Evolutionary conservation across 2,797 vertebrate genomes (phyloP).

Genomic region (Tangara arthus): DNA sequence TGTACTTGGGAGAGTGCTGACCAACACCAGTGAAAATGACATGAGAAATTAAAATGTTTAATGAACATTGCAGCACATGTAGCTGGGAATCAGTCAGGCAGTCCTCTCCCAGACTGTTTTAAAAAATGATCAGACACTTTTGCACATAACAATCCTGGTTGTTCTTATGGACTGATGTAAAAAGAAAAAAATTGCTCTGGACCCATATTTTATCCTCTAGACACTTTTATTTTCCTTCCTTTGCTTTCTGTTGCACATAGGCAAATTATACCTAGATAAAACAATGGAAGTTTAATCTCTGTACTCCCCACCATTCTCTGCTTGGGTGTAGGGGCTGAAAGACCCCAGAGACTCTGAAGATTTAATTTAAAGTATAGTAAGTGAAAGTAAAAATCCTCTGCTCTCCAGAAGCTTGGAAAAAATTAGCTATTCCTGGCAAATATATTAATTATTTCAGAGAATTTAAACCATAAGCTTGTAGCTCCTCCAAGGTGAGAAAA

Average conservation of each 20-base stretch:
- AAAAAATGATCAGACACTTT: background rate
- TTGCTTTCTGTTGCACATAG: background rate
- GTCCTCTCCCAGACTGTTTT: background rate
- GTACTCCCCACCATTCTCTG: background rate
- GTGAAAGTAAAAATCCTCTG: background rate
- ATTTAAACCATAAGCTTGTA: background rate
- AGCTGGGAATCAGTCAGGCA: background rate
- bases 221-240: background rate
- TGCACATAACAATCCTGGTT: background rate
- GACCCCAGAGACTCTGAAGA: background rate
- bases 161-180: background rate
- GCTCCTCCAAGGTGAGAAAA: background rate
- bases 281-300: background rate
- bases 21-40: background rate
- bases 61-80: background rate
- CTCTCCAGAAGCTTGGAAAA: background rate
- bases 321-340: background rate
- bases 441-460: background rate
- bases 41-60: background rate
- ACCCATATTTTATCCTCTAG: background rate
- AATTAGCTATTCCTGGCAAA: background rate
- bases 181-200: background rate
- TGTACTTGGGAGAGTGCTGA: fast-evolving
- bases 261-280: background rate
- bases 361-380: background rate